A percentile compares a stretch with the other conserved stretches of the same genome.
phyloP scores from a whole-genome alignment of 2,113 vertebrate species.

The Xerus inauris region DNA sequence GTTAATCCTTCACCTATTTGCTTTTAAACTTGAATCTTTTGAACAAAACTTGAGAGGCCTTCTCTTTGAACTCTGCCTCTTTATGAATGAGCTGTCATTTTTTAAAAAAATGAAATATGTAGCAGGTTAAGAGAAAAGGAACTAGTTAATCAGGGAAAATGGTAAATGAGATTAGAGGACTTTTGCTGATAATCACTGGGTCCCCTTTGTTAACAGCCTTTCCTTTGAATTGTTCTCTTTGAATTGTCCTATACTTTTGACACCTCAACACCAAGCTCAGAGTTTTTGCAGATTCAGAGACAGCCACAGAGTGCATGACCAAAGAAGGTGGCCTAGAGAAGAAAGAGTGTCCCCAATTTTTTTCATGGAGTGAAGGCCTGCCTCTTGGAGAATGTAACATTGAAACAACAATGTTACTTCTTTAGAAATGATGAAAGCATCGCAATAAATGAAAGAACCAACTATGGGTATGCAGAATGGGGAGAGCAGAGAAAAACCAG shows the following conservation, averaged over 20 bases:
- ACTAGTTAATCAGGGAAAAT: background rate
- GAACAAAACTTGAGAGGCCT: constrained; percentile 44
- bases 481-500: background rate
- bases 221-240: background rate
- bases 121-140: constrained; percentile 41
- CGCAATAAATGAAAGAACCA: background rate
- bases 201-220: background rate
- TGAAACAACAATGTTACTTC: background rate
- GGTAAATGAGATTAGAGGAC: background rate
- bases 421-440: background rate
- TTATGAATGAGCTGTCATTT: background rate
- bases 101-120: background rate
- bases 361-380: background rate
- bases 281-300: background rate
- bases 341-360: background rate
- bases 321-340: background rate
- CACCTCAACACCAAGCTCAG: background rate
- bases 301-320: fast-evolving
- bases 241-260: background rate
- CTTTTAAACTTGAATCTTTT: constrained; percentile 76
- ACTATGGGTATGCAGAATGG: background rate
- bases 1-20: constrained; percentile 74
- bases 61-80: constrained; percentile 13
- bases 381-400: background rate
- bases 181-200: background rate